Evolutionary conservation across 2,888 invertebrate genomes (phyloP).

Genomic region (Machimus atricapillus): DNA sequence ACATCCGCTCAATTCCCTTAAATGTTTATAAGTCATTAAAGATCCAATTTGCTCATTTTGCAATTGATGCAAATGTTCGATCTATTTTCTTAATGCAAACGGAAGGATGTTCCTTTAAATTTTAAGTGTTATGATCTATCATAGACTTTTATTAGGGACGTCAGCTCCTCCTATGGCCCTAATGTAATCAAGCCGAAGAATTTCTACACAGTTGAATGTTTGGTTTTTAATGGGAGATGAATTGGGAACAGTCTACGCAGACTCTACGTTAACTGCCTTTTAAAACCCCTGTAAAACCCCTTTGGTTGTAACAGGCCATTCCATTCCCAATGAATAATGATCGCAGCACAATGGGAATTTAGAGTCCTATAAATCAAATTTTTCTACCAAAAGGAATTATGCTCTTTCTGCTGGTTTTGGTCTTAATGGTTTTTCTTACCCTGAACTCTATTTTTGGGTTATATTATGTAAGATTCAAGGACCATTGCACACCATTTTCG

Average conservation of each 20-base stretch:
- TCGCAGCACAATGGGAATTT: conserved; percentile 2
- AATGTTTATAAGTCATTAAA: neutral
- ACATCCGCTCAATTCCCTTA: neutral
- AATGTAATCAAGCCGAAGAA: neutral
- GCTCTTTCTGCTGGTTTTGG: neutral
- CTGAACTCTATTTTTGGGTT: neutral
- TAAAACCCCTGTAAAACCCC: neutral
- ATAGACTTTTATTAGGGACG: neutral
- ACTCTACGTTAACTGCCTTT: neutral
- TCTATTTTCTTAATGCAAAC: neutral
- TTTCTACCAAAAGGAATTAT: neutral
- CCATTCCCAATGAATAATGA: neutral
- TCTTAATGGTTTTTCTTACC: neutral
- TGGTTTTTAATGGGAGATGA: neutral
- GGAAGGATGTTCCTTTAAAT: neutral
- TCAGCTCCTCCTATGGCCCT: neutral
- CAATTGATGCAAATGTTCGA: neutral
- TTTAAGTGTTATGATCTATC: neutral
- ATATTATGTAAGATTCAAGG: neutral
- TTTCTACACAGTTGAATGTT: neutral
- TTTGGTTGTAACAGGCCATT: neutral
- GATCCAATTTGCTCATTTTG: neutral
- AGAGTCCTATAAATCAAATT: neutral
- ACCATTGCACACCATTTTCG: neutral
- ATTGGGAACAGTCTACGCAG: neutral